phyloP scores from a whole-genome alignment of 2,888 invertebrate genomes.

The Acrobasis suavella region DNA sequence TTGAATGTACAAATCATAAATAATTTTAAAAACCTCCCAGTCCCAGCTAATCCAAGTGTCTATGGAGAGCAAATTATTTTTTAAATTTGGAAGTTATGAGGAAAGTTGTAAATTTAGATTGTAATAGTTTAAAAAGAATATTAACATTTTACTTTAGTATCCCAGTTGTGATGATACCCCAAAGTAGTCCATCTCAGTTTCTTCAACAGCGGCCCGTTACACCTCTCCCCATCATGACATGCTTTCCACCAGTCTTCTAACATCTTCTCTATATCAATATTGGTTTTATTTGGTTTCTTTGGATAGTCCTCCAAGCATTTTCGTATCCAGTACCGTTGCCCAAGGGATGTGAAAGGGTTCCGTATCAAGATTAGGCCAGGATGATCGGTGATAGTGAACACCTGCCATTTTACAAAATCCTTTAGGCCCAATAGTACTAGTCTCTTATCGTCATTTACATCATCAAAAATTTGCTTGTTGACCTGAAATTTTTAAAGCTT shows the following conservation, averaged over 20 bases:
- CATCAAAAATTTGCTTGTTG: constrained; percentile 21
- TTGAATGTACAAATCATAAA: no score
- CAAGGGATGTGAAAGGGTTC: constrained; percentile 90
- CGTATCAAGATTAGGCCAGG: constrained; percentile 90
- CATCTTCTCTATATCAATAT: constrained; percentile 81
- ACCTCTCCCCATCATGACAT: constrained; percentile 67
- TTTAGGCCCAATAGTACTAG: constrained; percentile 52
- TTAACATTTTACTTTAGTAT: constrained; percentile 88
- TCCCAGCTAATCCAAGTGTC: no score
- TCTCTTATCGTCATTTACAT: constrained; percentile 44
- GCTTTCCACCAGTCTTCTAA: constrained; percentile 85
- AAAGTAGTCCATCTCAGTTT: constrained; percentile 95
- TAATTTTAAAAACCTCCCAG: no score
- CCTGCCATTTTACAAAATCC: constrained; percentile 80
- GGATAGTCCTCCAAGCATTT: constrained; percentile 90
- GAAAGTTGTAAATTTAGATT: no score
- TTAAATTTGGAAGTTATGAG: no score
- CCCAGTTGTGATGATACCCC: constrained; percentile 99
- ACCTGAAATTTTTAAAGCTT: constrained; percentile 36
- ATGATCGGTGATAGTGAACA: constrained; percentile 82
- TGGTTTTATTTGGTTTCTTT: constrained; percentile 86
- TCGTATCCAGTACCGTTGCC: constrained; percentile 92
- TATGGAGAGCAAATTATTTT: no score
- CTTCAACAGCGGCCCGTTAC: constrained; percentile 62
- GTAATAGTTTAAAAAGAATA: constrained; percentile 33